Evolutionary conservation across 2,113 vertebrate genomes (phyloP).

Genomic region (Salvelinus namaycush): DNA sequence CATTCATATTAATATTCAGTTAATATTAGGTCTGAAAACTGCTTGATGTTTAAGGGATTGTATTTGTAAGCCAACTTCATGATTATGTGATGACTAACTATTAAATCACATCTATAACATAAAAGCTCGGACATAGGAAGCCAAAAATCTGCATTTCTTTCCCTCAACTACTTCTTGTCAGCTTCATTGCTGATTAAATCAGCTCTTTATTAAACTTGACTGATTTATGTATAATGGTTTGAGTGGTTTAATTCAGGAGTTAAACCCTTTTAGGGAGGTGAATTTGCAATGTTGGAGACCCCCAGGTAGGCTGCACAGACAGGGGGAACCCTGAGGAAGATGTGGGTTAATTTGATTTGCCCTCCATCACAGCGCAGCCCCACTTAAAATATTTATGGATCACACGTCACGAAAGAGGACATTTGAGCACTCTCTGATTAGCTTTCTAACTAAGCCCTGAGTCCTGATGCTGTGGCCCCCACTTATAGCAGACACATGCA

Average conservation of each 20-base stretch:
- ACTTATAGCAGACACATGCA: not conserved
- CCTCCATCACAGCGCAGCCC: conserved; percentile 63
- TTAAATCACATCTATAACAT: not conserved
- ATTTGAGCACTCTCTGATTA: conserved; percentile 69
- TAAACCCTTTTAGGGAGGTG: conserved; percentile 56
- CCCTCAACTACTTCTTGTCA: not conserved
- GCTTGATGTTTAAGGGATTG: conserved; percentile 2
- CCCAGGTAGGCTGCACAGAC: conserved; percentile 42
- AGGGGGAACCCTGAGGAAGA: conserved; percentile 65
- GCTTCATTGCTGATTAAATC: conserved; percentile 17
- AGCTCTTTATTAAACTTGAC: conserved; percentile 26
- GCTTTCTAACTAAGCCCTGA: conserved; percentile 58
- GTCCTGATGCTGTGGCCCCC: conserved; percentile 34
- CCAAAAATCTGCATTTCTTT: conserved; percentile 7
- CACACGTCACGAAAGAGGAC: conserved; percentile 73
- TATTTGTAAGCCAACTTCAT: conserved; percentile 5
- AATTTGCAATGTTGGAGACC: conserved; percentile 53
- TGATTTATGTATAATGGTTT: conserved; percentile 38
- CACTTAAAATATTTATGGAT: conserved; percentile 77
- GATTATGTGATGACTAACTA: not conserved
- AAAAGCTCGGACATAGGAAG: not conserved
- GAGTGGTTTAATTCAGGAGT: conserved; percentile 50
- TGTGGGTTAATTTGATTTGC: conserved; percentile 76
- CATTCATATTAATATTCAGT: conserved; percentile 29
- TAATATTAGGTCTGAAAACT: not conserved